Conservation (phyloP, 1,140 invertebrate genomes). For the Melanaphis sacchari region DNA sequence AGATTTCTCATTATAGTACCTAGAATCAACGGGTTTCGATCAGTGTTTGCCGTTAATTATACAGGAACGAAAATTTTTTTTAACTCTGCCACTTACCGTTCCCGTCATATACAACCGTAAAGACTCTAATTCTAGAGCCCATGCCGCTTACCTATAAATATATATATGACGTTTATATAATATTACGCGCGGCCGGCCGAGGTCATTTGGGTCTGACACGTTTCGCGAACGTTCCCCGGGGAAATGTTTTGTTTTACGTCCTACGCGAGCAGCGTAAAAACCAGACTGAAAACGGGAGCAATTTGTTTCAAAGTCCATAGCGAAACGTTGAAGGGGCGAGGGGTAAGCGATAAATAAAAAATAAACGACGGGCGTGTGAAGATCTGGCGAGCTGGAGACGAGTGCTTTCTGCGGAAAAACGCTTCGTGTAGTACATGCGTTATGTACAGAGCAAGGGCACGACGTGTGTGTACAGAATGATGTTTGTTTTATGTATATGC, state of each 20-base stretch:
- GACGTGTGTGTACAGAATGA: background rate
- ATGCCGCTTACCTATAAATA: background rate
- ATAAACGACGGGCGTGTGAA: background rate
- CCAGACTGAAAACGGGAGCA: conserved; percentile 8
- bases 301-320: background rate
- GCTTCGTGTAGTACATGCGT: background rate
- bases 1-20: background rate
- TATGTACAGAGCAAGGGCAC: background rate
- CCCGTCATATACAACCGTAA: too few relatives aligned
- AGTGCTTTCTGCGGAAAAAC: background rate
- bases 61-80: background rate
- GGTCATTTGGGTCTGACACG: conserved; percentile 26
- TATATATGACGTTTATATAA: background rate
- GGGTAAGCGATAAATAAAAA: background rate
- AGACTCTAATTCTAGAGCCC: background rate
- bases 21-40: background rate
- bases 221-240: background rate
- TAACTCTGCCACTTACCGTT: background rate
- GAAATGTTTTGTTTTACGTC: background rate
- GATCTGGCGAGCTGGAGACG: background rate
- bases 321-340: background rate
- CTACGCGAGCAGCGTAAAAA: background rate
- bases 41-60: background rate
- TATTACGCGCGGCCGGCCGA: background rate
- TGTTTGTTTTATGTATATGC: background rate